Evolutionary conservation across 1,140 invertebrate species (phyloP), one percentile per base, ranked within the genome.

Genomic region (Caenorhabditis tropicalis): DNA sequence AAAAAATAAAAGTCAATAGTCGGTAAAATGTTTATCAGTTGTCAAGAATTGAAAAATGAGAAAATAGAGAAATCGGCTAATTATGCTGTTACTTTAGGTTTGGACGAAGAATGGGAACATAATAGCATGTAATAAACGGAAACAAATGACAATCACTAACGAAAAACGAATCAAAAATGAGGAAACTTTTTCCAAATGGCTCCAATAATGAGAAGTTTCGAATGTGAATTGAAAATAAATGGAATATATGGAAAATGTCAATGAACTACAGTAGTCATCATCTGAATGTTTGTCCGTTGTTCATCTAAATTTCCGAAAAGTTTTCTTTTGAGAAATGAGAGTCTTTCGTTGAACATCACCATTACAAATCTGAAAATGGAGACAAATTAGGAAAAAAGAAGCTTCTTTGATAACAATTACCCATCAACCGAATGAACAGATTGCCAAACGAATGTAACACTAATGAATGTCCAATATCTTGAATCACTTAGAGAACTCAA

Each of bases 391-490:
- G n/a, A n/a, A n/a, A 27, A 4, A 0, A 21, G 24, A 15, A 10
- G 21, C 10, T 9, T 9, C 2, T 2, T 10, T 27, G 0, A n/a
- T 56, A 0, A 0, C 3, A 24, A 5, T 2, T 56, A 56, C 53
- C 53, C 53, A 56, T 56, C 53, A 27, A 56, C 15, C 7, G 53
- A 56, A 56, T 56, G 53, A 29, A 56, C 53, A 15, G 19, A 56
- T 27, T 56, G 53, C 53, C 53, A 56, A 27, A 56, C 53, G 9
- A 56, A 15, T 27, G 53, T 56, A 12, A 2, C 53, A 56, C 53
- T 56, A 6, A 56, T 56, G 15, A 65, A 65, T 65, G 58, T 65
- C 58, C 58, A 65, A 65, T 65, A 65, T 65, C 58, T 36, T 36
- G 33, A 10, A 0, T 65, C 10, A 65, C 58, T 65, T 16, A 65